phyloP scores from a whole-genome alignment of 2,113 vertebrate species.

The Microtus ochrogaster region DNA sequence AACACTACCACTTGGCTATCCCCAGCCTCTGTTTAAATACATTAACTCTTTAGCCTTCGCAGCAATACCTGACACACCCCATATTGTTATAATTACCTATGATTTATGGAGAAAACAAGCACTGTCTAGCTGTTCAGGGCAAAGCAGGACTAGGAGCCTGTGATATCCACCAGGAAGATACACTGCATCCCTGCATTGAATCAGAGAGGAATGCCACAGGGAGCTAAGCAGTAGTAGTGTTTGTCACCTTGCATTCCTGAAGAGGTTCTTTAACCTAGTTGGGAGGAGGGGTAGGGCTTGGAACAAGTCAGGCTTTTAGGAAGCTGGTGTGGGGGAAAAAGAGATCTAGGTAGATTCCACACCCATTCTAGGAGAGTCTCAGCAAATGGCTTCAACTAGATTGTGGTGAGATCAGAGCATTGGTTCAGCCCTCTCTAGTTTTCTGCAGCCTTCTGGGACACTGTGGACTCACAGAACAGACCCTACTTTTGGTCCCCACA shows the following conservation, averaged over 20 bases:
- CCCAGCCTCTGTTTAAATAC: not conserved
- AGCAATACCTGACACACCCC: not conserved
- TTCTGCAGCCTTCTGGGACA: fast-evolving
- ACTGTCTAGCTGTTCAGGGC: too few relatives aligned
- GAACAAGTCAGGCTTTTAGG: not conserved
- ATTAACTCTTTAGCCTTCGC: not conserved
- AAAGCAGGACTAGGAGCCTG: not conserved
- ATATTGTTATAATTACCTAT: not conserved
- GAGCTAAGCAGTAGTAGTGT: not conserved
- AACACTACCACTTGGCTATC: not conserved
- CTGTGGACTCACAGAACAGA: not conserved
- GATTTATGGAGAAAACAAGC: not conserved
- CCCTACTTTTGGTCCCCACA: not conserved
- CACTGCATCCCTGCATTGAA: not conserved
- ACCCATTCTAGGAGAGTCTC: not conserved
- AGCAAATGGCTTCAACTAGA: too few relatives aligned
- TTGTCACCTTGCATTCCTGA: not conserved
- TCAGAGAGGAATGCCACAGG: not conserved
- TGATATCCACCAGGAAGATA: not conserved
- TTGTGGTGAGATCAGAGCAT: not conserved
- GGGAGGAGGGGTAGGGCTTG: not conserved
- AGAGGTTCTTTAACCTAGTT: not conserved
- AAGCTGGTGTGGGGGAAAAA: not conserved
- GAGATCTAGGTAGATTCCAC: not conserved
- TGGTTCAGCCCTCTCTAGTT: not conserved